Evolutionary conservation across 2,797 vertebrate species (phyloP), one percentile per base, ranked within the genome.

Genomic region (Pipistrellus kuhlii): DNA sequence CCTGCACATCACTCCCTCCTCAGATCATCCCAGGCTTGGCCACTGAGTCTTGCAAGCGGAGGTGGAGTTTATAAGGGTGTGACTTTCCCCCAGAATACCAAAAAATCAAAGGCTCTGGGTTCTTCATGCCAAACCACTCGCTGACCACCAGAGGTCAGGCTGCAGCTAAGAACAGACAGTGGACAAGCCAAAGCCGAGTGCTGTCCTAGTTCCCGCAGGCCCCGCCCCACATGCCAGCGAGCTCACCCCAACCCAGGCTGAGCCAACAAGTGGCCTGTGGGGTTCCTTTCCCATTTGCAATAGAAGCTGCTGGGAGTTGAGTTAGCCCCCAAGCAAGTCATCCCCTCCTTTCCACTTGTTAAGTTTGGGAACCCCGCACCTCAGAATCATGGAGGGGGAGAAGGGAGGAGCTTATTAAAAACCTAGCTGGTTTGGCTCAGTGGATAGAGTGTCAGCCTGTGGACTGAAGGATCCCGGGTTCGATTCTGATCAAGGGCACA

Each of bases 61-160:
- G 23, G 41, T 1, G 35, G 44, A 11, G 11, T 78, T 78, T 30
- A 13, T 55, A 57, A 62, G 32, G 32, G 32, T 53, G 1, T 68
- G 6, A 17, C 41, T n/a, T 53, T 8, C 1, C 18, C 64, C 17
- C 17, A 15, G 32, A 46, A 23, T 17, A 18, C 27, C 30, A 20
- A 27, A 78, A 11, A 20, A 17, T 3, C 55, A 6, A 9, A 27
- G 1, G 35, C 10, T 7, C 76, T 8, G 8, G 12, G 25, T 62
- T 69, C 46, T 32, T 68, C 77, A 64, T 73, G 5, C n/a, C 38
- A 32, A 64, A 32, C 53, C 32, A 3, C 72, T 46, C 0, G 1
- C 44, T 62, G 72, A 77, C 96, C 96, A 88, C 90, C 90, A 96
- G 96, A 82, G 96, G 93, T 82, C 96, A 94, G 97, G 64, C 81